Base-by-base conservation (phyloP, 2,888 invertebrate species). In the Athetis lepigone region DNA sequence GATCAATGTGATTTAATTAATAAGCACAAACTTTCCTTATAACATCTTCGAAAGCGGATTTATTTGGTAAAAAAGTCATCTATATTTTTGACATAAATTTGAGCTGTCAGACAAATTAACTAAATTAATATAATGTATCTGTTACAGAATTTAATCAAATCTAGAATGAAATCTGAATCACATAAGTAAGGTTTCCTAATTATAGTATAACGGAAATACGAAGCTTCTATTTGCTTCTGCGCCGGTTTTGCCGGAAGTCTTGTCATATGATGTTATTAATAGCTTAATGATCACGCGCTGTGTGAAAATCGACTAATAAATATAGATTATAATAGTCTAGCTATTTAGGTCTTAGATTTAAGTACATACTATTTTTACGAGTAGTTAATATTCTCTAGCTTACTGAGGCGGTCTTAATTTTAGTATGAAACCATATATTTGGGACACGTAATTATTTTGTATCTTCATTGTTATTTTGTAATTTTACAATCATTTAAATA, bases 241-340 rank as follows among this genome's bases (percentile, higher is more conserved):
- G n/a, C 29, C 4, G 33, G 27, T 18, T 45, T 29, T 47, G 39
- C 2, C 45, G 27, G 46, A 61, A 61, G 27, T 46, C 0, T 18
- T 27, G 45, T 39, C 23, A 16, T 62, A 62, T 19, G 16, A 40
- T 47, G 16, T 62, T 46, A 47, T 46, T 18, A 19, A 47, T 18
- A 13, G 21, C 9, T 9, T 62, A n/a, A 6, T 16, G 13, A 59
- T 36, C 25, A 27, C 7, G 43, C 19, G 9, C 16, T 21, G 4
- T 4, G 25, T 18, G 25, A 5, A 42, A 25, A 25, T 43, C 4
- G 9, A 59, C 13, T 11, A 33, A 33, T 33, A 33, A 29, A 33
- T 33, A 33, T 33, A 33, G 33, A 33, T 33, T 33, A 25, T 4
- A n/a, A n/a, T n/a, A 25, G 25, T 4, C 33, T 33, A 33, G 13